Evolutionary conservation across 2,888 invertebrate genomes (phyloP).

Genomic region (Philonicus albiceps): DNA sequence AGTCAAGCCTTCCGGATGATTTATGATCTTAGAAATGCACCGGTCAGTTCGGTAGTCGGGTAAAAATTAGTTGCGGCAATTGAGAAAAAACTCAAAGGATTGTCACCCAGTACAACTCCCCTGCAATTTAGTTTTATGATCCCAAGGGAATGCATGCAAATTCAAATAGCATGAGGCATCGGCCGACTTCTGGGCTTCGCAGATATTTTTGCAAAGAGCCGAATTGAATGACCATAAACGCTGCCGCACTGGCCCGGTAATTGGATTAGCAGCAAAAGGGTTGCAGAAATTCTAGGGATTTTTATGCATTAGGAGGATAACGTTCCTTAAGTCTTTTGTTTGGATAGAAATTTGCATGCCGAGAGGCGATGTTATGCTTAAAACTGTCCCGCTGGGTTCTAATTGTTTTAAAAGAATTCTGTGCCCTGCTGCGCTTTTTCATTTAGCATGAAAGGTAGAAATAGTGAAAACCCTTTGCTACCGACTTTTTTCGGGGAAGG

Average conservation of each 20-base stretch:
- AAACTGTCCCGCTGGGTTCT: neutral
- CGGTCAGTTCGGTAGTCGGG: neutral
- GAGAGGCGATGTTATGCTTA: neutral
- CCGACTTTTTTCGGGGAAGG: neutral
- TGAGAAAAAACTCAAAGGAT: neutral
- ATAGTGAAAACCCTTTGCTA: neutral
- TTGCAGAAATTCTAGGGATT: slow-evolving; percentile 39
- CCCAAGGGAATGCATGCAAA: neutral
- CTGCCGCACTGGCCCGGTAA: neutral
- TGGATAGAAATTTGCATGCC: slow-evolving; percentile 32
- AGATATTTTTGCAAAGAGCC: slow-evolving; percentile 4
- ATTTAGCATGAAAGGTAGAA: neutral
- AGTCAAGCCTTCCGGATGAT: neutral
- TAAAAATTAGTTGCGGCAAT: slow-evolving; percentile 31
- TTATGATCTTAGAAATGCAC: neutral
- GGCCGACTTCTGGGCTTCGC: neutral
- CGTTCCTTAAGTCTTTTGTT: slow-evolving; percentile 30
- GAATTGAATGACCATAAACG: slow-evolving; percentile 1
- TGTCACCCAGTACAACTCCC: slow-evolving; percentile 28
- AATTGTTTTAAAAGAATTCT: neutral
- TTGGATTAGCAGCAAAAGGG: slow-evolving; percentile 31
- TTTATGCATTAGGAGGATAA: slow-evolving; percentile 41
- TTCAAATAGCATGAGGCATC: neutral
- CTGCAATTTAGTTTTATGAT: slow-evolving; percentile 14
- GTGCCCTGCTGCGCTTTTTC: neutral